Base-by-base conservation (phyloP, 2,113 vertebrate genomes). In the Amblyornis subalaris region DNA sequence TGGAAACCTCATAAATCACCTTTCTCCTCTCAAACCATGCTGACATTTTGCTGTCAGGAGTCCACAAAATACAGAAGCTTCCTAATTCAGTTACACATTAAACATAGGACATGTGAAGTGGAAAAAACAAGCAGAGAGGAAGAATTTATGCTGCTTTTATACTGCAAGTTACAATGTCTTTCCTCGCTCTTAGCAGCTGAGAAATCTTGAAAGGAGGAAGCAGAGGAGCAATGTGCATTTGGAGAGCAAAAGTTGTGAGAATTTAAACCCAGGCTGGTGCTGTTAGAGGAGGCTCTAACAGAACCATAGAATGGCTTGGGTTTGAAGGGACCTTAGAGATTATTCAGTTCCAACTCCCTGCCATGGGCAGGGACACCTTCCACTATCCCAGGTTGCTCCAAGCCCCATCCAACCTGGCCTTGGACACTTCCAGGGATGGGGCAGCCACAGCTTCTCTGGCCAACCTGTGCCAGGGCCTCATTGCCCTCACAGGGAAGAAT, bases 341-440 rank as follows among this genome's bases (percentile, higher is more conserved):
- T 6, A 4, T 22, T 3, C 11, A 25, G 20, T 74, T 14, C 3
- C 28, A 35, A 9, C 2, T 14, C 33, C 1, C 12, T 67, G 23
- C 23, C 61, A 22, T 26, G 24, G 31, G 28, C n/a, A 67, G n/a
- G 17, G n/a, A 47, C 47, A 54, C 4, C 6, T 89, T 5, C 38
- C 38, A 61, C 17, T 3, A 0, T 25, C 45, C 53, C 61, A 60
- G 53, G 20, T 0, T 35, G 24, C 20, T 60, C 53, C 44, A 58
- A 53, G 12, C 15, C 10, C 15, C 0, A 0, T 58, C 53, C 86
- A 75, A 0, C 9, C 24, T 40, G 61, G 29, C 14, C 21, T 69
- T 54, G 62, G 40, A 1, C 25, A 31, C 17, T 61, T 1, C 24
- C 45, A 82, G 24, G n/a, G 40, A 67, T 75, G 47, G 24, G 24